A percentile compares a stretch with the other conserved stretches of the same genome.
phyloP scores from a whole-genome alignment of 2,888 invertebrate genomes.

The Ophion ventricosus region DNA sequence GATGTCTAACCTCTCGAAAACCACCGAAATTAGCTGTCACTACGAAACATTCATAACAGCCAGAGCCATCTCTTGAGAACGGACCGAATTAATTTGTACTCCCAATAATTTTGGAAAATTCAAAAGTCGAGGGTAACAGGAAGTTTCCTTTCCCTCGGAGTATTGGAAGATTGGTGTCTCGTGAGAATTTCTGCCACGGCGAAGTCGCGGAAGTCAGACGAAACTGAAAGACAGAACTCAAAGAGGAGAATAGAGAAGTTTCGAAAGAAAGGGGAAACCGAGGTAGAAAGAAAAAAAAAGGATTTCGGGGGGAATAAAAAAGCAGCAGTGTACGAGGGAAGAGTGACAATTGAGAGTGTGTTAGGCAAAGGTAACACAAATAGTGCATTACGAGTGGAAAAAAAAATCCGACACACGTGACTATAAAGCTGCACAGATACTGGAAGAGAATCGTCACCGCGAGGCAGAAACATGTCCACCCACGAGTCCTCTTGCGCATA shows the following conservation, averaged over 20 bases:
- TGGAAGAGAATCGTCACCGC: constrained; percentile 37
- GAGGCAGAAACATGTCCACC: constrained; percentile 38
- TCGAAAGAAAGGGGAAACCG: not conserved
- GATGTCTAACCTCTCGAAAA: too few species aligned
- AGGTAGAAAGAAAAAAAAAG: constrained; percentile 38
- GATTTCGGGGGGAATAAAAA: constrained; percentile 24
- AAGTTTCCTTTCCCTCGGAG: not conserved
- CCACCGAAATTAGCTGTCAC: too few species aligned
- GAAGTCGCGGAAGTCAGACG: constrained; percentile 14
- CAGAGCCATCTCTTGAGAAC: too few species aligned
- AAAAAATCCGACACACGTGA: constrained; percentile 22
- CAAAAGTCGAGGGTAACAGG: not conserved
- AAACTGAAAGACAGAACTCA: constrained; percentile 16
- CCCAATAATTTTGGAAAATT: constrained; percentile 9
- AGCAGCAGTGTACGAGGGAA: constrained; percentile 28
- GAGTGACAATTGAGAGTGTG: constrained; percentile 51
- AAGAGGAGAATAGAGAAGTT: constrained; percentile 7
- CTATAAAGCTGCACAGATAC: constrained; percentile 19
- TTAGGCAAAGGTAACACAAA: constrained; percentile 58
- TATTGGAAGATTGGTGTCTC: constrained; percentile 6
- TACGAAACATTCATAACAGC: too few species aligned
- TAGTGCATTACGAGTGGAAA: constrained; percentile 56
- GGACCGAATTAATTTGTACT: too few species aligned
- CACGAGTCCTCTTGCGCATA: constrained; percentile 20
- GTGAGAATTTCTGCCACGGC: constrained; percentile 3